These are phyloP conservation scores for Dinothrombium tinctorium DNA, from an alignment of 1,140 invertebrate genomes.

Conservation along the genomic window DNA sequence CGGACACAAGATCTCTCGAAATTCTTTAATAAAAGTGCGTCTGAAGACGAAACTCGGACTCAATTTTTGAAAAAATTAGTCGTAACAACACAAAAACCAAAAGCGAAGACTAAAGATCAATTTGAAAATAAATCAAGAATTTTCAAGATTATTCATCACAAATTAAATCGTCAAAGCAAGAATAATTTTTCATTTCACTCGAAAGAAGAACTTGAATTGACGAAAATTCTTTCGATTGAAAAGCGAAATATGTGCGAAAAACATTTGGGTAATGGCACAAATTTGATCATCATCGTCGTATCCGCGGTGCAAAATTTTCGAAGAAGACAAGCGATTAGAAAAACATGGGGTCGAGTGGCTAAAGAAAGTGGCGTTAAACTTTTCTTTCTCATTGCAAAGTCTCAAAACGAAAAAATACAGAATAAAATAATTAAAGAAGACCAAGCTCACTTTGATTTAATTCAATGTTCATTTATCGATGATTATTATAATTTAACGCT, in stretches of 20 bases:
- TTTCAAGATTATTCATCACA: too few species aligned
- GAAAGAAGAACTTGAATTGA: too few species aligned
- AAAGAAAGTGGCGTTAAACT: not conserved
- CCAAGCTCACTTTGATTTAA: slow-evolving; percentile 4
- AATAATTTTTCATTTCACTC: too few species aligned
- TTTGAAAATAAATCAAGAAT: too few species aligned
- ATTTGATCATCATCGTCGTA: not conserved
- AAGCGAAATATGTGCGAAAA: slow-evolving; percentile 5
- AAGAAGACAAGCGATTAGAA: not conserved
- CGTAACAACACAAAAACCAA: too few species aligned
- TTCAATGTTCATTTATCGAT: slow-evolving; percentile 8
- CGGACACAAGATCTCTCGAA: too few species aligned
- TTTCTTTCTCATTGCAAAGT: slow-evolving; percentile 5
- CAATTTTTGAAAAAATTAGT: too few species aligned
- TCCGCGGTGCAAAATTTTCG: not conserved
- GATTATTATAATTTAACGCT: slow-evolving; percentile 6
- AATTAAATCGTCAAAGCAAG: too few species aligned
- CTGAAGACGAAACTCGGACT: too few species aligned
- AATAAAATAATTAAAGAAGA: slow-evolving; percentile 4
- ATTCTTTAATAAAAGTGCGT: too few species aligned
- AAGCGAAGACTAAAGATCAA: too few species aligned
- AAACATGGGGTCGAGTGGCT: slow-evolving; percentile 8
- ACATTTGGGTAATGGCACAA: slow-evolving; percentile 4
- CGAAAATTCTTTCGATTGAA: slow-evolving; percentile 3
- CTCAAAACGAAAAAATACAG: not conserved